A percentile compares a stretch with the other conserved stretches of the same genome.
These are phyloP conservation scores for Cyrtodaria siliqua DNA, from an alignment of 2,888 invertebrate genomes.

Conservation along the genomic window DNA sequence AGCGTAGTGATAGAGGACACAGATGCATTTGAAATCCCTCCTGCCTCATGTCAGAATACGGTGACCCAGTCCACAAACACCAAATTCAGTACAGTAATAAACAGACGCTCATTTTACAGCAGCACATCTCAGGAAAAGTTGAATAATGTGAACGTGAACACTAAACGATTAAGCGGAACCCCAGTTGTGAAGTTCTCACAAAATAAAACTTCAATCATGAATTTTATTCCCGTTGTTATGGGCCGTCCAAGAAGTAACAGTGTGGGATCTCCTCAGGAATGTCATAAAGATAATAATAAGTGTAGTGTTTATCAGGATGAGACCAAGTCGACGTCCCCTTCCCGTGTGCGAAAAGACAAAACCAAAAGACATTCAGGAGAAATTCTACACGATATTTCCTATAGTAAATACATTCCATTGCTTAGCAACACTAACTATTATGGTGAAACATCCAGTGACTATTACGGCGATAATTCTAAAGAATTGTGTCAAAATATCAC, in stretches of 20 bases:
- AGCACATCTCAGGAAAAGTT: conserved; percentile 69
- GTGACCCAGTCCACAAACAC: conserved; percentile 67
- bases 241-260: conserved; percentile 66
- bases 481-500: conserved; percentile 79
- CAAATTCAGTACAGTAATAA: conserved; percentile 63
- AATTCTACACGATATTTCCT: conserved; percentile 57
- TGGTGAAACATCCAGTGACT: conserved; percentile 74
- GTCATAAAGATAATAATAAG: conserved; percentile 29
- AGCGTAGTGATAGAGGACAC: conserved; percentile 91
- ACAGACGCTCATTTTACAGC: conserved; percentile 64
- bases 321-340: conserved; percentile 41
- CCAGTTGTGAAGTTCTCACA: conserved; percentile 49
- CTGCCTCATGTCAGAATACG: conserved; percentile 75
- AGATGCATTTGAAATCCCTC: conserved; percentile 87
- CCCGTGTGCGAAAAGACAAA: conserved; percentile 54
- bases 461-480: conserved; percentile 80
- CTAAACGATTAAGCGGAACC: conserved; percentile 65
- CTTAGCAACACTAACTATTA: conserved; percentile 56
- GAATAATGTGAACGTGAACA: conserved; percentile 52
- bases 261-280: conserved; percentile 60
- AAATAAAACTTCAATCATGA: conserved; percentile 63
- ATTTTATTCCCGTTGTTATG: conserved; percentile 65
- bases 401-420: conserved; percentile 64
- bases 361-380: conserved; percentile 68
- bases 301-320: conserved; percentile 35